These are phyloP conservation scores for Zelleria hepariella DNA, from an alignment of 2,888 invertebrate genomes.

Conservation along the genomic window DNA sequence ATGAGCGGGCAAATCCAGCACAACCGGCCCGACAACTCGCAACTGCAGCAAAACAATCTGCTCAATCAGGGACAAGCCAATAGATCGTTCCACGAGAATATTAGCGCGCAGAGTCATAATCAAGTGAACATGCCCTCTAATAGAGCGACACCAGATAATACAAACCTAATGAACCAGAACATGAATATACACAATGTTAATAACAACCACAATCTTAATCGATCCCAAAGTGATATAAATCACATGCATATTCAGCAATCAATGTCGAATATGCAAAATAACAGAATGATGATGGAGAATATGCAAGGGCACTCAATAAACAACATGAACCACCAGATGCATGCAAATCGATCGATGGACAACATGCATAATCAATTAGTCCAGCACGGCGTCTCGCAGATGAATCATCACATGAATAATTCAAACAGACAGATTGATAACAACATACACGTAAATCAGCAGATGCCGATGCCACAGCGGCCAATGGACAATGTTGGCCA, in stretches of 20 bases:
- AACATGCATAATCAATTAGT: constrained; percentile 50
- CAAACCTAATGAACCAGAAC: constrained; percentile 51
- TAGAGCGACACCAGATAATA: constrained; percentile 49
- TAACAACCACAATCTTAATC: constrained; percentile 44
- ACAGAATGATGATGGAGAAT: constrained; percentile 60
- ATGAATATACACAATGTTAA: constrained; percentile 53
- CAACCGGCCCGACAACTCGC: constrained; percentile 42
- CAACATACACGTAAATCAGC: constrained; percentile 57
- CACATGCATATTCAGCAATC: constrained; percentile 63
- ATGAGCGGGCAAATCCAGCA: constrained; percentile 66
- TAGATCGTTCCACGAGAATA: constrained; percentile 54
- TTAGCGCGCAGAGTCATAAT: constrained; percentile 42
- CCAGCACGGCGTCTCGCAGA: constrained; percentile 58
- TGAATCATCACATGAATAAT: constrained; percentile 53
- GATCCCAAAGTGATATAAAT: constrained; percentile 51
- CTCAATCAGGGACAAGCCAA: constrained; percentile 38
- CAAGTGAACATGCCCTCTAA: constrained; percentile 46
- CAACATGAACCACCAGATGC: constrained; percentile 53
- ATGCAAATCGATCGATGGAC: constrained; percentile 54
- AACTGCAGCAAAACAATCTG: constrained; percentile 38
- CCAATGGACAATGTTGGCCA: constrained; percentile 51
- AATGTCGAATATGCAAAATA: constrained; percentile 53
- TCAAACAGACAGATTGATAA: constrained; percentile 48
- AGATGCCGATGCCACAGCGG: constrained; percentile 54
- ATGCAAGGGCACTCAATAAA: constrained; percentile 55